Evolutionary conservation across 2,888 invertebrate genomes (phyloP).

Genomic region (Endotricha flammealis): DNA sequence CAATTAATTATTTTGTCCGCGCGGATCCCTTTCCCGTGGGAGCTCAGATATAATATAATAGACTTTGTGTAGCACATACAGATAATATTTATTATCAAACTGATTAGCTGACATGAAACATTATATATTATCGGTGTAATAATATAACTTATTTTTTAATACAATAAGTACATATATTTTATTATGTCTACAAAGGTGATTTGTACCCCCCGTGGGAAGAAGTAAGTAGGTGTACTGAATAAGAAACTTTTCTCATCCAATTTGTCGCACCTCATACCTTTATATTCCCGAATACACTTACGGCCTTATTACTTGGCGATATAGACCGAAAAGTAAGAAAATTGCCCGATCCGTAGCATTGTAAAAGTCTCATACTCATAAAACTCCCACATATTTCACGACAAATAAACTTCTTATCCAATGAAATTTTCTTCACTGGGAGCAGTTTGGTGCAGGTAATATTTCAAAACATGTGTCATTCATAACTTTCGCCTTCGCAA

Average conservation of each 20-base stretch:
- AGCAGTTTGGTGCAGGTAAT: slow-evolving; percentile 75
- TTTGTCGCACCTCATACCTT: slow-evolving; percentile 69
- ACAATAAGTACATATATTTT: too few relatives aligned
- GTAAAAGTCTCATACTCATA: slow-evolving; percentile 68
- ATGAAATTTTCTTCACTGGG: slow-evolving; percentile 67
- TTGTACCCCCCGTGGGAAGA: slow-evolving; percentile 33
- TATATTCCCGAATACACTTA: slow-evolving; percentile 52
- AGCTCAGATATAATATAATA: too few relatives aligned
- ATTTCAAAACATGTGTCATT: slow-evolving; percentile 79
- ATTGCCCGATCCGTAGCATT: slow-evolving; percentile 69
- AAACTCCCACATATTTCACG: slow-evolving; percentile 76
- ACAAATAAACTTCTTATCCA: slow-evolving; percentile 76
- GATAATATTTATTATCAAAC: too few relatives aligned
- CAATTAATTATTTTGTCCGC: too few relatives aligned
- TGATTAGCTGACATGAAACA: too few relatives aligned
- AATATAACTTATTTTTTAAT: too few relatives aligned
- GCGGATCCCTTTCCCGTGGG: too few relatives aligned
- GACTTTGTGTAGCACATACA: too few relatives aligned
- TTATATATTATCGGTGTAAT: too few relatives aligned
- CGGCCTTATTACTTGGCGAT: slow-evolving; percentile 61
- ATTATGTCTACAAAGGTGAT: slow-evolving; percentile 26
- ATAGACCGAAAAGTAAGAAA: slow-evolving; percentile 59
- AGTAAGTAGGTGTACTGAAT: slow-evolving; percentile 43
- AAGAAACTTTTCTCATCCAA: slow-evolving; percentile 67
- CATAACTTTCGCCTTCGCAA: slow-evolving; percentile 77